Conservation (phyloP, 2,797 vertebrate species). For the Centroberyx gerrardi region DNA sequence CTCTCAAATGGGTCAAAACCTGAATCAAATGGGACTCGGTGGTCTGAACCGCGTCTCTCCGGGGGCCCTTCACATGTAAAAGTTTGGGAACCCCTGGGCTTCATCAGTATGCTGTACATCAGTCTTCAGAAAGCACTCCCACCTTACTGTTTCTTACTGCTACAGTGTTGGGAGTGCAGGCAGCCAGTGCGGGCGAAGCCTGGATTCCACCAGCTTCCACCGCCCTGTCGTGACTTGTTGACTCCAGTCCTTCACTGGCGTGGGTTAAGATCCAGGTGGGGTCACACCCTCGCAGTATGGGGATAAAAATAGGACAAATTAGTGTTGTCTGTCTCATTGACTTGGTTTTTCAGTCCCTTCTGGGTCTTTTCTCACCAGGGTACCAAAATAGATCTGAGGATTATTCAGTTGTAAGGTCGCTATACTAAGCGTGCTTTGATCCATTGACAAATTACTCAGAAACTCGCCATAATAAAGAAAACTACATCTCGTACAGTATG, state of each 20-base stretch:
- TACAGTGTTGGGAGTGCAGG: not conserved
- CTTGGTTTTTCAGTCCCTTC: not conserved
- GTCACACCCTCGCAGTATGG: not conserved
- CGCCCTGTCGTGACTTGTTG: constrained; percentile 66
- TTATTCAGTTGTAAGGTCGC: not conserved
- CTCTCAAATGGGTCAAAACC: too few species aligned
- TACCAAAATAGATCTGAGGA: not conserved
- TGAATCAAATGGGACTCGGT: too few species aligned
- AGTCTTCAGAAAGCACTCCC: too few species aligned
- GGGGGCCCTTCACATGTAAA: too few species aligned
- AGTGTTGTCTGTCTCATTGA: not conserved
- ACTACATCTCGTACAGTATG: not conserved
- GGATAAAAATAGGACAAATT: not conserved
- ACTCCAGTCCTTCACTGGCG: not conserved
- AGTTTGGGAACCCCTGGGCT: too few species aligned
- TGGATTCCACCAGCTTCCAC: constrained; percentile 54
- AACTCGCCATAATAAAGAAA: not conserved
- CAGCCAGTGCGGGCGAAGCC: not conserved
- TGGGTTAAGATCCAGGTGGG: not conserved
- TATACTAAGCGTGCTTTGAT: not conserved
- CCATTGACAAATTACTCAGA: too few species aligned
- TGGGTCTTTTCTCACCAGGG: not conserved
- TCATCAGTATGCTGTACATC: too few species aligned
- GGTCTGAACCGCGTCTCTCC: too few species aligned
- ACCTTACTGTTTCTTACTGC: too few species aligned